Evolutionary conservation across 2,797 vertebrate species (phyloP).

Genomic region (Rhinogobio ventralis): DNA sequence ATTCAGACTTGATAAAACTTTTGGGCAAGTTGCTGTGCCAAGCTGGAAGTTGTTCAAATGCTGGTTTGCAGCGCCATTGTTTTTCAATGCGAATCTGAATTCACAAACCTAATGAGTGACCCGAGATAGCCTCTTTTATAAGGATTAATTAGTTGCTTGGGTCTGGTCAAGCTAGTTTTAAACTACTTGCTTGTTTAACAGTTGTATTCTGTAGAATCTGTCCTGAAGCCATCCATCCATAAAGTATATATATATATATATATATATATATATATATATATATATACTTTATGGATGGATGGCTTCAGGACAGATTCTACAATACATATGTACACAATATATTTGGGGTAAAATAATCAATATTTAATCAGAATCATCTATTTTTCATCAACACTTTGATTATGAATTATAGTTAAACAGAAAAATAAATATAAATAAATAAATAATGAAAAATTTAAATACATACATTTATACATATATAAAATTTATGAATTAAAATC

Average conservation of each 20-base stretch:
- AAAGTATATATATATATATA: too few relatives aligned
- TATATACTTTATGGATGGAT: too few relatives aligned
- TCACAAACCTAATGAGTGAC: slow-evolving; percentile 24
- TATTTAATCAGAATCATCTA: neutral
- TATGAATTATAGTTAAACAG: neutral
- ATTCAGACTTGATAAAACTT: slow-evolving; percentile 37
- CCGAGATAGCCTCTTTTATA: neutral
- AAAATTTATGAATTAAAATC: neutral
- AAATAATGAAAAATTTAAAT: neutral
- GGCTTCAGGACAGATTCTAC: too few relatives aligned
- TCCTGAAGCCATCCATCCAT: neutral
- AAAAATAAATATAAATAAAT: neutral
- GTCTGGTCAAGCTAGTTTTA: slow-evolving; percentile 28
- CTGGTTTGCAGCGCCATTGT: slow-evolving; percentile 29
- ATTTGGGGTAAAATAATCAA: neutral
- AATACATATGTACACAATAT: too few relatives aligned
- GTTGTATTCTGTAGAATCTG: neutral
- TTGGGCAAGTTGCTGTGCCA: slow-evolving; percentile 22
- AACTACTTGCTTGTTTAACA: neutral
- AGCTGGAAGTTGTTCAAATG: slow-evolving; percentile 36
- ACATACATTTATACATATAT: neutral
- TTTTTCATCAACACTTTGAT: neutral
- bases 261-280: too few relatives aligned
- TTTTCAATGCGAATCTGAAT: slow-evolving; percentile 4
- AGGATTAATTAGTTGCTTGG: slow-evolving; percentile 16